phyloP scores from a whole-genome alignment of 1,140 invertebrate genomes.

The Papilio helenus region DNA sequence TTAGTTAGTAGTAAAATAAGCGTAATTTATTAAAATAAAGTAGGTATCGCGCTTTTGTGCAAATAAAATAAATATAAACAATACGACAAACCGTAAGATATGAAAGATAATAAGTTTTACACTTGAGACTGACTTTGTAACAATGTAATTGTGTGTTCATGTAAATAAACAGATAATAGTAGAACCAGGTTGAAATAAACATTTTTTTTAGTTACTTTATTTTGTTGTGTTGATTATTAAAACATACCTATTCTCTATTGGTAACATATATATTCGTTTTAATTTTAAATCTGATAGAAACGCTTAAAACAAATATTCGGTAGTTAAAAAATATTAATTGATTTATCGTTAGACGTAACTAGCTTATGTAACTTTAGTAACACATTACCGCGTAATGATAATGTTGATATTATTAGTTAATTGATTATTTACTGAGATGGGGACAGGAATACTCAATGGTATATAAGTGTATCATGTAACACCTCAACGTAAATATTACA shows the following conservation, averaged over 20 bases:
- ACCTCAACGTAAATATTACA: not conserved
- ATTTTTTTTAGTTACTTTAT: no score
- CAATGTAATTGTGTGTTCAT: not conserved
- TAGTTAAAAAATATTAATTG: not conserved
- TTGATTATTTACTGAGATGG: slow-evolving; percentile 4
- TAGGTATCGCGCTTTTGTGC: not conserved
- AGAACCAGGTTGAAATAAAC: not conserved
- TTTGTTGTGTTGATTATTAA: no score
- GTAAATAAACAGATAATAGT: not conserved
- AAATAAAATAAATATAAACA: not conserved
- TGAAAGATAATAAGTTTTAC: not conserved
- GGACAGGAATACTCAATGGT: not conserved
- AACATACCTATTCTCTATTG: no score
- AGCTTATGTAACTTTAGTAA: not conserved
- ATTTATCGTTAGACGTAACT: not conserved
- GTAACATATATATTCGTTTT: no score
- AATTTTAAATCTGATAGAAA: no score
- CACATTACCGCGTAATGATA: not conserved
- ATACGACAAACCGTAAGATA: no score
- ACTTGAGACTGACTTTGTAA: not conserved
- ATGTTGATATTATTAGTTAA: slow-evolving; percentile 1
- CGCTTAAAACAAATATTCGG: not conserved
- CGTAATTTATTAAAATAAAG: not conserved
- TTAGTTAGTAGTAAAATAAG: no score
- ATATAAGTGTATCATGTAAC: not conserved